Evolutionary conservation across 2,888 invertebrate genomes (phyloP), one percentile per base, ranked within the genome.

Genomic region (Conchocele bisecta): DNA sequence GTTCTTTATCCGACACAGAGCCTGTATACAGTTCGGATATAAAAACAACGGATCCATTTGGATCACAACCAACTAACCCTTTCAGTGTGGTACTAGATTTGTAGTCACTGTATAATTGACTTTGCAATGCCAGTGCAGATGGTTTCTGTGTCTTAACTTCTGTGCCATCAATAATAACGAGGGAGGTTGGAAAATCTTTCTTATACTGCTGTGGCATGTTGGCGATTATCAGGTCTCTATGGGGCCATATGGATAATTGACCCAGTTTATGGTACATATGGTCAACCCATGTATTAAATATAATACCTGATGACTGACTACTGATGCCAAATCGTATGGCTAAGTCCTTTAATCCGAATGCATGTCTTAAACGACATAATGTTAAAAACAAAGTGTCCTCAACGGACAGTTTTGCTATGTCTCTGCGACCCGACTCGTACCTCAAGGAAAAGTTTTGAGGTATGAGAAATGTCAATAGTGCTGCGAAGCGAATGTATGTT

Each of bases 151-250:
- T 70, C 54, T 67, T 70, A 3, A 71, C 17, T 56, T 70, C 70
- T 39, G 70, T 75, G 13, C 58, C 53, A 63, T 75, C 75, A 60
- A 70, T 61, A 6, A 74, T 74, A 3, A 48, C 28, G 26, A 67
- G 13, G 13, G 63, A 31, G 17, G 48, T 70, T 26, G 70, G 70
- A 59, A 63, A 75, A 33, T 75, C 66, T 17, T 44, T 39, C 35
- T 39, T 61, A 42, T 44, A 71, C 20, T 61, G 42, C n/a, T 24
- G 15, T 33, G 70, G 66, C 70, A 75, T 75, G 28, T 60, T 66
- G n/a, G 17, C n/a, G 22, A 75, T 63, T 15, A 71, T 66, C 15
- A 26, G 33, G 22, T 67, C 58, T 41, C 75, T 57, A 22, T 57
- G 58, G 33, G 75, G 75, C 66, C 70, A 67, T 28, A 61, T 48